These are phyloP conservation scores for Athalia circularis DNA, from an alignment of 2,888 invertebrate genomes.

Conservation along the genomic window DNA sequence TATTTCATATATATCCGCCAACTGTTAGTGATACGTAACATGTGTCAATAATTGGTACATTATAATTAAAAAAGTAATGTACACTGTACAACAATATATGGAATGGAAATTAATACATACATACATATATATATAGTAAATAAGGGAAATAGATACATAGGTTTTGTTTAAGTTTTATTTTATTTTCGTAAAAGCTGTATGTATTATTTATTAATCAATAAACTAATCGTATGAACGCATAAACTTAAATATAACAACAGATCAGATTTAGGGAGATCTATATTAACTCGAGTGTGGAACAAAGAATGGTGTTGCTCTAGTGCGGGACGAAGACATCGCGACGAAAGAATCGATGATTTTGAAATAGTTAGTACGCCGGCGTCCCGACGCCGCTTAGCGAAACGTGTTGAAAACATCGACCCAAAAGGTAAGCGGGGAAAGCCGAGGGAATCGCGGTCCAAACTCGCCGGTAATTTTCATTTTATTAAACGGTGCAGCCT, in stretches of 20 bases:
- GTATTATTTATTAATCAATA: slow-evolving; percentile 4
- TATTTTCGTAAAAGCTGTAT: neutral
- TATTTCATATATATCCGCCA: no score
- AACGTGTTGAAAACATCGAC: slow-evolving; percentile 33
- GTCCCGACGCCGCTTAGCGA: slow-evolving; percentile 35
- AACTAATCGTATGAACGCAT: slow-evolving; percentile 3
- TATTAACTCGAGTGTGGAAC: neutral
- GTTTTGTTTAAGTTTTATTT: slow-evolving; percentile 31
- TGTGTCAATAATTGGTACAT: neutral
- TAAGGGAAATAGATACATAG: slow-evolving; percentile 39
- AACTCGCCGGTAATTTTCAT: neutral
- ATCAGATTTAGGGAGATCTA: neutral
- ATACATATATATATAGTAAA: slow-evolving; percentile 18
- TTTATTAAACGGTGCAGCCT: no score
- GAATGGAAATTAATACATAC: slow-evolving; percentile 31
- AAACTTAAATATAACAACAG: neutral
- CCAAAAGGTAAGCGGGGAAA: neutral
- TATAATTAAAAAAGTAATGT: neutral
- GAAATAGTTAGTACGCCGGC: slow-evolving; percentile 35
- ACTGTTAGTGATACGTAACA: no score
- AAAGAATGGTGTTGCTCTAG: neutral
- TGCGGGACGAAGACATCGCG: neutral
- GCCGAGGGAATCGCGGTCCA: neutral
- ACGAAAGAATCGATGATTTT: neutral
- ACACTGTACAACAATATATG: neutral